A percentile compares a stretch with the other conserved stretches of the same genome.
phyloP scores from a whole-genome alignment of 2,888 invertebrate genomes.

The Drosophila anomelani region DNA sequence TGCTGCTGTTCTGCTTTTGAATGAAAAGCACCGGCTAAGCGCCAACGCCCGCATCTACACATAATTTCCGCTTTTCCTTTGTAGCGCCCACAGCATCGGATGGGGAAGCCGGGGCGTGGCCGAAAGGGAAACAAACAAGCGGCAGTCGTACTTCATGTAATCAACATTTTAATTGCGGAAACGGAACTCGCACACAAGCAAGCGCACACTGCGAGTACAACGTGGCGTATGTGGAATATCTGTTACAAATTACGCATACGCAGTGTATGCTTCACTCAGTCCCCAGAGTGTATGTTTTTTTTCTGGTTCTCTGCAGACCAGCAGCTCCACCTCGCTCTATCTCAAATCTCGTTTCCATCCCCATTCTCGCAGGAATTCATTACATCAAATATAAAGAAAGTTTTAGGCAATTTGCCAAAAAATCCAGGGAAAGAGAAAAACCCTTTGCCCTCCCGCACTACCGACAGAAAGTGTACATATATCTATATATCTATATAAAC shows the following conservation, averaged over 20 bases:
- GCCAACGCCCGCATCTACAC: conserved; percentile 70
- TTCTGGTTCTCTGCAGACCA: conserved; percentile 52
- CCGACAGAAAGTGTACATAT: background rate
- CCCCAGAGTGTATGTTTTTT: conserved; percentile 21
- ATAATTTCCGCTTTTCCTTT: conserved; percentile 78
- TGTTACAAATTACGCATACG: conserved; percentile 75
- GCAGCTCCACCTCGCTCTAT: conserved; percentile 51
- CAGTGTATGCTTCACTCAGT: conserved; percentile 50
- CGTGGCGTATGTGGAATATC: conserved; percentile 52
- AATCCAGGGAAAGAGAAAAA: conserved; percentile 35
- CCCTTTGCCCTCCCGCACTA: conserved; percentile 12
- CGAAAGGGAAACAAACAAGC: conserved; percentile 63
- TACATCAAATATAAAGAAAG: conserved; percentile 80
- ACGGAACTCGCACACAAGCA: conserved; percentile 72
- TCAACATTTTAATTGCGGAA: conserved; percentile 81
- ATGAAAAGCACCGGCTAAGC: conserved; percentile 59
- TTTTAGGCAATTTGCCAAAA: conserved; percentile 78
- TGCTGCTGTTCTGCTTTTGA: conserved; percentile 13
- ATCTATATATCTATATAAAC: conserved; percentile 8
- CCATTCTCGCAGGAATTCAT: conserved; percentile 66
- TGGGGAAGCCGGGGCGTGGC: conserved; percentile 40
- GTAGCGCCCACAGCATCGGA: conserved; percentile 64
- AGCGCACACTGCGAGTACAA: background rate
- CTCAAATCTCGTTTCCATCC: conserved; percentile 15
- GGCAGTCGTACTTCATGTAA: conserved; percentile 79